Evolutionary conservation across 2,113 vertebrate genomes (phyloP), one percentile per base, ranked within the genome.

Genomic region (Rissa tridactyla): DNA sequence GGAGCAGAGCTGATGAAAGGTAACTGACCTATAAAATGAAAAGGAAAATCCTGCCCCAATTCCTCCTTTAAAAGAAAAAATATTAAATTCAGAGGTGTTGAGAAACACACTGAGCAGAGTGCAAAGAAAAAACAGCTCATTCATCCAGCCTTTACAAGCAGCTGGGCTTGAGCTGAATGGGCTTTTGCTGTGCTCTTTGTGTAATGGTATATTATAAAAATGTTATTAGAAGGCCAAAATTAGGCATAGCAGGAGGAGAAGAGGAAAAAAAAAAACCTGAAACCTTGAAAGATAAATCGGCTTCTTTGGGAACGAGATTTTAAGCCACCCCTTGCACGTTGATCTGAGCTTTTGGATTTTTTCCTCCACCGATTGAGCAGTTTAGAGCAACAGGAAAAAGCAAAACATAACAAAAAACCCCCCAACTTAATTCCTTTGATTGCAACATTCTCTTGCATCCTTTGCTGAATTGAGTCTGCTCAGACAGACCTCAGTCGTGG

Each of bases 131-230:
- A 97, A 95, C 44, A 88, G 52, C 25, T 91, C 80, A 94, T 97
- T 98, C 95, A 98, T 97, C 92, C 97, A 96, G 55, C 66, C 93
- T 97, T 97, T 97, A 92, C 94, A 97, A 97, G 96, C 93, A 98
- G 95, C 95, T 95, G 83, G 62, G 86, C 75, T 97, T 95, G 88
- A 97, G 82, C 58, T 93, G 80, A 95, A 95, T 90, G 79, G 70
- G 71, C 89, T 97, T 97, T 95, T 96, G 88, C 95, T 92, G 88
- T 95, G 86, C 32, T 96, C 93, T 97, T 88, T 96, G 70, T 96
- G 96, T 92, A 97, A 98, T 82, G 81, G 40, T 87, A 88, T 95
- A 97, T 95, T 98, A 97, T 95, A 97, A 97, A 98, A 97, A 90
- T 85, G 68, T 97, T 96, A 97, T 96, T 96, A 96, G 84, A 94